A percentile compares a stretch with the other conserved stretches of the same genome.
phyloP scores from a whole-genome alignment of 64 coral and sea anemone genomes.

The Stichodactyla mertensii region DNA sequence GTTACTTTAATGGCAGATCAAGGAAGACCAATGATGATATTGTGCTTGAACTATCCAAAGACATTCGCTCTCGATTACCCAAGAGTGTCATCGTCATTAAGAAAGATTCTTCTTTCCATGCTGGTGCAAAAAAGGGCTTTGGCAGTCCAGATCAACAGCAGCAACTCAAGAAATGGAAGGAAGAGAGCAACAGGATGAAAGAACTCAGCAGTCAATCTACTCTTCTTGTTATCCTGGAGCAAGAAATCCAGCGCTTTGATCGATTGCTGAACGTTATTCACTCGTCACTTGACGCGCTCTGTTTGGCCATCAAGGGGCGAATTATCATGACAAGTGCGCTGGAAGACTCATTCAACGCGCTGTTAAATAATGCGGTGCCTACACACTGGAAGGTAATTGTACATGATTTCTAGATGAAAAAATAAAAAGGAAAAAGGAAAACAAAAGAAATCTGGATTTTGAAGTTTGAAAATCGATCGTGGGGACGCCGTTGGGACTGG shows the following conservation, averaged over 20 bases:
- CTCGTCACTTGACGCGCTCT: slow-evolving; percentile 59
- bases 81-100: neutral
- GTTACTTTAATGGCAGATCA: neutral
- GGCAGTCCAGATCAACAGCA: slow-evolving; percentile 35
- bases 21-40: slow-evolving; percentile 85
- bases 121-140: slow-evolving; percentile 7
- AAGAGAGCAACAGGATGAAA: neutral
- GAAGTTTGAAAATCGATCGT: too few species aligned
- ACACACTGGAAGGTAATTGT: slow-evolving; percentile 80
- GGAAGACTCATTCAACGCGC: slow-evolving; percentile 76
- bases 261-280: slow-evolving; percentile 69
- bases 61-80: slow-evolving; percentile 64
- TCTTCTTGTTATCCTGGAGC: slow-evolving; percentile 51
- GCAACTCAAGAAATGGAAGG: slow-evolving; percentile 18
- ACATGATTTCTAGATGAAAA: neutral
- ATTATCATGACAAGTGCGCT: slow-evolving; percentile 76
- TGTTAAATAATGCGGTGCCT: slow-evolving; percentile 74
- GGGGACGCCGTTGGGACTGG: too few species aligned
- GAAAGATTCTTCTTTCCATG: neutral
- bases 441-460: too few species aligned
- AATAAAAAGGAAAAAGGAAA: too few species aligned
- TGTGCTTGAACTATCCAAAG: slow-evolving; percentile 61
- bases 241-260: slow-evolving; percentile 77
- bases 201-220: slow-evolving; percentile 39
- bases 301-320: slow-evolving; percentile 65